These are phyloP conservation scores for Cololabis saira DNA, from an alignment of 2,113 vertebrate species.

Conservation along the genomic window DNA sequence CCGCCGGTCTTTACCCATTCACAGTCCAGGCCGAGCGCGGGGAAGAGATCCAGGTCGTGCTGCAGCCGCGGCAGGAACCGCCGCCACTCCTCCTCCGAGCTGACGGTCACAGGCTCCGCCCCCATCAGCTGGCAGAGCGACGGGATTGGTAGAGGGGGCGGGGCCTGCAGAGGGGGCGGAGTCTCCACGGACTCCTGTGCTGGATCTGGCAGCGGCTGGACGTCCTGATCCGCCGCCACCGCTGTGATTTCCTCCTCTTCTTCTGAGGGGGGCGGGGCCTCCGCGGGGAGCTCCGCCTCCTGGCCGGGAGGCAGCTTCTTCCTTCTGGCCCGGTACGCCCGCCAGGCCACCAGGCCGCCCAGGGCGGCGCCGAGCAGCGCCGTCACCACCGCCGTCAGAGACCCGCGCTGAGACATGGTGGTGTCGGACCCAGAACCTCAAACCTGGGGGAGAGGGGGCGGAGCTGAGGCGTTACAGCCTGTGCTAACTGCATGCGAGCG, in stretches of 20 bases:
- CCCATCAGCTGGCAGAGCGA: constrained; percentile 79
- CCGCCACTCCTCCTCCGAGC: constrained; percentile 87
- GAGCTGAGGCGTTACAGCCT: background rate
- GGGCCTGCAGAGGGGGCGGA: constrained; percentile 18
- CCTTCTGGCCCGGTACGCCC: constrained; percentile 66
- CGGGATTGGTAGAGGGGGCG: constrained; percentile 52
- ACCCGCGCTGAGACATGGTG: constrained; percentile 86
- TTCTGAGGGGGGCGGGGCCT: background rate
- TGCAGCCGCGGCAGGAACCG: constrained; percentile 84
- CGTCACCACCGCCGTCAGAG: constrained; percentile 82
- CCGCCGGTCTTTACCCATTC: constrained; percentile 91
- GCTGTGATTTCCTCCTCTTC: constrained; percentile 3
- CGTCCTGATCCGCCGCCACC: constrained; percentile 2
- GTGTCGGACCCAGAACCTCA: constrained; percentile 13
- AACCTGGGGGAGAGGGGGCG: constrained; percentile 25
- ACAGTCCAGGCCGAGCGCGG: constrained; percentile 95
- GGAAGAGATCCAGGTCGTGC: constrained; percentile 84
- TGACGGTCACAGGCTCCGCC: constrained; percentile 85
- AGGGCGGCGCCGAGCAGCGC: constrained; percentile 86
- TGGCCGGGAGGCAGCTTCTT: constrained; percentile 61
- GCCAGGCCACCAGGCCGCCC: constrained; percentile 90
- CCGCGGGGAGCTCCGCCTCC: constrained; percentile 31
- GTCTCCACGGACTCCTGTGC: constrained; percentile 1
- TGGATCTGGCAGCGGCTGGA: background rate
- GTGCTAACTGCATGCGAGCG: too few relatives aligned